Evolutionary conservation across 2,888 invertebrate species (phyloP), one percentile per base, ranked within the genome.

Genomic region (Eupelmus urozonus): DNA sequence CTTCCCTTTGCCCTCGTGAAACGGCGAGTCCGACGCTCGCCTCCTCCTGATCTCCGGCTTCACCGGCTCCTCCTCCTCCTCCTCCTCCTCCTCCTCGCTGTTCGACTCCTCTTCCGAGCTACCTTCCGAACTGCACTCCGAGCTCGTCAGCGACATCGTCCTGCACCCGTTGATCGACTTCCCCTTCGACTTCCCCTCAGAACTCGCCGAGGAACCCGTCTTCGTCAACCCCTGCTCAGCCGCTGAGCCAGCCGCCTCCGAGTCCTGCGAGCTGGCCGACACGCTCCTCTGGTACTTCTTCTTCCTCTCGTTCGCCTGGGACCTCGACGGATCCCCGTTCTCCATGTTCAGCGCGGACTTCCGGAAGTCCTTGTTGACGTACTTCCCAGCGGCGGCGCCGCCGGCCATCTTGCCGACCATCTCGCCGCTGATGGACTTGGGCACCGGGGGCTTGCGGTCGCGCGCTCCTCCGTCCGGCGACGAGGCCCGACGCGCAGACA

Each of bases 301-400:
- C 81, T 83, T 83, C 60, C 86, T 84, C 76, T 83, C 85, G 29
- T 81, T 80, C 53, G 85, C 74, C 82, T 85, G 84, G 4, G 84
- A 85, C 1, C 85, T 77, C 18, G 85, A 83, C 0, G 84, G 83
- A 67, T 89, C 90, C 16, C 90, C 90, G 29, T 88, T 87, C 42
- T 91, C 91, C 90, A 94, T 94, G 88, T 95, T 95, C 16, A 95
- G 87, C 0, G 93, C 93, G 0, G 95, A 95, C 87, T 95, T 95
- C 45, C 95, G 91, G 83, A 94, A 94, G 86, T 94, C 94, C 89
- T 95, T 95, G 87, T 95, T 95, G 25, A 93, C 91, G 82, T 90
- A 90, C 80, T 89, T 90, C 20, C 51, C 53, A 4, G 34, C 55
- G 23, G n/a, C 60, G 11, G 86, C 81, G 25, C 85, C 84, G 0